Evolutionary conservation across 2,113 vertebrate genomes (phyloP).

Genomic region (Otolemur garnettii): DNA sequence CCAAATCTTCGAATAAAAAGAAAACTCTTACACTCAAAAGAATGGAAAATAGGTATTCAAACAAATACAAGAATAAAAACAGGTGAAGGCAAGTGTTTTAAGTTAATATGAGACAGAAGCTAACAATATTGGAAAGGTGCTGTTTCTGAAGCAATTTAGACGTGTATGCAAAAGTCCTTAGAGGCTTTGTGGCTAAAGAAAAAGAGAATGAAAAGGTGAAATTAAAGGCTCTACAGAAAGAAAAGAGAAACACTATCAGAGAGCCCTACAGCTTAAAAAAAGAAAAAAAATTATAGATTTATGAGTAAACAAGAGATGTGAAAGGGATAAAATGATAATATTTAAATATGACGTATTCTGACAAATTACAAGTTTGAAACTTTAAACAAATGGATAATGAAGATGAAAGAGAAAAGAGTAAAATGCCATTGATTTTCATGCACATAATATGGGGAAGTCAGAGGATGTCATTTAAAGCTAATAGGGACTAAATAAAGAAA

Average conservation of each 20-base stretch:
- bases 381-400: background rate
- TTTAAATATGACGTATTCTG: background rate
- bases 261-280: background rate
- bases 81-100: background rate
- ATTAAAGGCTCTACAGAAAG: background rate
- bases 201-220: background rate
- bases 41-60: background rate
- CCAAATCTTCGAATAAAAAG: background rate
- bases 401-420: background rate
- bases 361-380: background rate
- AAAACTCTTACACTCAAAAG: background rate
- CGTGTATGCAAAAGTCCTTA: background rate
- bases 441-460: background rate
- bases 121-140: background rate
- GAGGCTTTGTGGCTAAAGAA: background rate
- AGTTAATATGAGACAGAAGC: background rate
- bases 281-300: background rate
- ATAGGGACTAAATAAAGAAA: background rate
- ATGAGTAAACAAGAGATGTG: background rate
- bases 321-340: background rate
- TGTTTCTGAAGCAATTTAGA: background rate
- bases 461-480: background rate
- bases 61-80: background rate
- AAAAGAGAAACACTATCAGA: background rate
- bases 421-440: slow-evolving; percentile 12